A percentile compares a stretch with the other conserved stretches of the same genome.
phyloP scores from a whole-genome alignment of 2,888 invertebrate genomes.

The Agriopis marginaria region DNA sequence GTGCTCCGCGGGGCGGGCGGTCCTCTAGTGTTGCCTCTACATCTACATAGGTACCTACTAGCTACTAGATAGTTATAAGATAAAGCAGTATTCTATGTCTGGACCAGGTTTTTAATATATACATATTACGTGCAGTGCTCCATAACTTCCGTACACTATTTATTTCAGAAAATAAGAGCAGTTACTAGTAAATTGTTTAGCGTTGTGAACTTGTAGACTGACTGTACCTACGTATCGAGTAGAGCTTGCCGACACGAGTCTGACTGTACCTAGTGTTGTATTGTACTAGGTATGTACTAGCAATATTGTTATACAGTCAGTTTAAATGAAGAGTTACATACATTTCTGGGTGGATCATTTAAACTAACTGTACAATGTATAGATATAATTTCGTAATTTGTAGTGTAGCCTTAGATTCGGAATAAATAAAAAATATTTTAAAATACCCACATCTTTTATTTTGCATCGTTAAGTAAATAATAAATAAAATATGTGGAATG shows the following conservation, averaged over 20 bases:
- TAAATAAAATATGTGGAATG: conserved; percentile 60
- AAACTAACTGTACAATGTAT: conserved; percentile 37
- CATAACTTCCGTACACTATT: no score
- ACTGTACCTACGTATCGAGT: not conserved
- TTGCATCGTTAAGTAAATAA: conserved; percentile 47
- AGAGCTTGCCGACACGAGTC: conserved; percentile 70
- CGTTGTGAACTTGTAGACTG: no score
- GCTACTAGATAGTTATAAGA: no score
- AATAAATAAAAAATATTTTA: conserved; percentile 69
- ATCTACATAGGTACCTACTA: no score
- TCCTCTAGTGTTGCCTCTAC: no score
- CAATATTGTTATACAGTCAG: not conserved
- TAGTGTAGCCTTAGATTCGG: conserved; percentile 59
- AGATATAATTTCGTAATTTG: conserved; percentile 10
- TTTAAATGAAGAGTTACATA: not conserved
- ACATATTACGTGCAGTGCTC: no score
- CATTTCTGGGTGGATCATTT: not conserved
- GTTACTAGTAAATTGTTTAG: no score
- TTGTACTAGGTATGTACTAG: not conserved
- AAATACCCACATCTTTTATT: conserved; percentile 64
- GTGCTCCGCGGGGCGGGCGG: no score
- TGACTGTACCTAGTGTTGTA: conserved; percentile 55
- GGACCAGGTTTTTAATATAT: no score
- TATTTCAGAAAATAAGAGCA: no score
- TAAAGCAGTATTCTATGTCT: no score